Conservation (phyloP, 1,140 invertebrate genomes). For the Drosophila subobscura region DNA sequence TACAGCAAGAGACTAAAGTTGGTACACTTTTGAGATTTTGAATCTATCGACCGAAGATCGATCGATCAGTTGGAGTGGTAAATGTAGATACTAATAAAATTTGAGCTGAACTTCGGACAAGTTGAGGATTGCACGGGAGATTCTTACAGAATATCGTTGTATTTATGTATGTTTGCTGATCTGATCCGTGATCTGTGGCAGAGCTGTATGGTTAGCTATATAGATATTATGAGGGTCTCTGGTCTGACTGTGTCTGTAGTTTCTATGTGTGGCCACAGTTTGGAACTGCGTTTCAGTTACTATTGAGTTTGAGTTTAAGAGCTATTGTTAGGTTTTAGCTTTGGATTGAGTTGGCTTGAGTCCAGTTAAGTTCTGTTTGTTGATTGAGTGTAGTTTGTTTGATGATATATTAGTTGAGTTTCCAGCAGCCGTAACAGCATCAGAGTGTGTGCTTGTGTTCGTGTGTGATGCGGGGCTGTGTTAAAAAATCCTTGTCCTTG, state of each 20-base stretch:
- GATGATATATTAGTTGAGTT: slow-evolving; percentile 27
- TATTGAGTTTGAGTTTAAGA: slow-evolving; percentile 67
- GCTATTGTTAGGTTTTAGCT: slow-evolving; percentile 64
- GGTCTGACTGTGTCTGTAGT: slow-evolving; percentile 76
- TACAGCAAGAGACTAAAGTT: slow-evolving; percentile 17
- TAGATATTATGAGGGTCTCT: slow-evolving; percentile 40
- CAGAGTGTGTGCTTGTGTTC: slow-evolving; percentile 29
- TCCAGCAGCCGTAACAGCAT: too few relatives aligned
- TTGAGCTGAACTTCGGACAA: slow-evolving; percentile 29
- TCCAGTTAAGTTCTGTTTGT: slow-evolving; percentile 26
- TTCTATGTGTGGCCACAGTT: slow-evolving; percentile 69
- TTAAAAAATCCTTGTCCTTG: slow-evolving; percentile 64
- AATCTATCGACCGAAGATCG: slow-evolving; percentile 53
- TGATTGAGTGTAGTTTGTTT: slow-evolving; percentile 72
- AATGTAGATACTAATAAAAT: slow-evolving; percentile 2
- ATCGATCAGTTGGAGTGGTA: slow-evolving; percentile 4
- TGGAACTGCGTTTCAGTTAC: slow-evolving; percentile 75
- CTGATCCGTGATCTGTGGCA: slow-evolving; percentile 21
- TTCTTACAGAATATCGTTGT: slow-evolving; percentile 63
- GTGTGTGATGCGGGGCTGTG: slow-evolving; percentile 16
- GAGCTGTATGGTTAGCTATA: slow-evolving; percentile 11
- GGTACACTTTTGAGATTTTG: slow-evolving; percentile 50
- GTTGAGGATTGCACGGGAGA: slow-evolving; percentile 67
- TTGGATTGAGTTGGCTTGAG: slow-evolving; percentile 30
- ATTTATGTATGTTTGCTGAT: slow-evolving; percentile 35